Base-by-base conservation (phyloP, 2,888 invertebrate genomes). In the Dioctria rufipes region DNA sequence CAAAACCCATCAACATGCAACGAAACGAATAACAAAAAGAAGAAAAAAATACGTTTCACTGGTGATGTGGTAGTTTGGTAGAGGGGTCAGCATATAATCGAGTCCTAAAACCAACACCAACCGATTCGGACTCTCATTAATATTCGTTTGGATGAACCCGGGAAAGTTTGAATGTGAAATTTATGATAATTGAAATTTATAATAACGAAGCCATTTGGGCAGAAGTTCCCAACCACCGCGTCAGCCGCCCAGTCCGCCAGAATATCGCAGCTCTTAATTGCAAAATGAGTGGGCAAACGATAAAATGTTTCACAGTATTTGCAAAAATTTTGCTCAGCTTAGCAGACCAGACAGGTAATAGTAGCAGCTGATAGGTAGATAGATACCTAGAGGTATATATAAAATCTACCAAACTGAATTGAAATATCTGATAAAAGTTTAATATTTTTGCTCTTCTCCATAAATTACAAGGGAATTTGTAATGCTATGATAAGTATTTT, bases 121-220 rank as follows among this genome's bases (percentile, higher is more conserved):
- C 66, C 61, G 61, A 69, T 69, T 69, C 61, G 54, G 46, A 58
- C 71, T 6, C 80, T 80, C 66, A 80, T 80, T 80, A 80, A 66
- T 80, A 80, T 80, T 80, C 80, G 67, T 77, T 80, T 75, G 80
- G 71, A 63, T 73, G 58, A 54, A 54, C 77, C 54, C 46, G 43
- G 54, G 73, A 77, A 80, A 80, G 54, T 80, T 80, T 77, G 80
- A 80, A 80, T 75, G 75, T 43, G 66, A 80, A 80, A 77, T 80
- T 80, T 80, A 80, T 80, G 80, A 80, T 80, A 80, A 80, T 80
- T 80, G 75, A 77, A 80, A 80, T 80, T 80, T 80, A 80, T 80
- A 80, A 80, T 67, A 80, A 75, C 77, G 77, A 63, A 77, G 51
- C 77, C 63, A 63, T 77, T 77, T 77, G 51, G 61, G 39, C 42